Evolutionary conservation across 2,888 invertebrate genomes (phyloP).

Genomic region (Tiphia femorata): DNA sequence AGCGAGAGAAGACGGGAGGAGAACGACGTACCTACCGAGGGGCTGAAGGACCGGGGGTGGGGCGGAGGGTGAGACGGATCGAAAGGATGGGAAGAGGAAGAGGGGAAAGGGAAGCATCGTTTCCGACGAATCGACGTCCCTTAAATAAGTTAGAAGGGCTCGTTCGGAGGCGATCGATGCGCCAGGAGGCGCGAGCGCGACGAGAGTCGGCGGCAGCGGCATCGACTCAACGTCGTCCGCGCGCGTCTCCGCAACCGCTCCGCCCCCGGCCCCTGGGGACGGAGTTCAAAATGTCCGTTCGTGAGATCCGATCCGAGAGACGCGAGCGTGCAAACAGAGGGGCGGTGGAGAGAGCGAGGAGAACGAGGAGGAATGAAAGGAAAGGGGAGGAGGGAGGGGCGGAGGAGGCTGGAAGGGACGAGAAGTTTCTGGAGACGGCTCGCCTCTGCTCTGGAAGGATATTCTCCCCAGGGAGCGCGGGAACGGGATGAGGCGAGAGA

Average conservation of each 20-base stretch:
- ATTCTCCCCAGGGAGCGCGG: too few relatives aligned
- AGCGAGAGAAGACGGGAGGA: too few relatives aligned
- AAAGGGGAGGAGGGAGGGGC: too few relatives aligned
- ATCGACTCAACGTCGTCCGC: not conserved
- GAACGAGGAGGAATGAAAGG: too few relatives aligned
- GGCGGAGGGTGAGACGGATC: not conserved
- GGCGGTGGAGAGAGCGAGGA: too few relatives aligned
- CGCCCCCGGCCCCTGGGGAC: not conserved
- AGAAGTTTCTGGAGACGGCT: too few relatives aligned
- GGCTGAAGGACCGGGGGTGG: too few relatives aligned
- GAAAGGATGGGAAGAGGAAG: not conserved
- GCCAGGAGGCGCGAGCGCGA: constrained; percentile 12
- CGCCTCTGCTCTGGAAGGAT: too few relatives aligned
- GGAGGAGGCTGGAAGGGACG: too few relatives aligned
- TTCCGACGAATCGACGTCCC: constrained; percentile 37
- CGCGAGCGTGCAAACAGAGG: too few relatives aligned
- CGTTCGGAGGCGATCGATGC: constrained; percentile 34
- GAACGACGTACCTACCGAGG: too few relatives aligned
- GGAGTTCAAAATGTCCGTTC: constrained; percentile 1
- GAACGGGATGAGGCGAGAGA: not conserved
- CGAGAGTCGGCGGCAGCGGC: constrained; percentile 13
- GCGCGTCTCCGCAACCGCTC: not conserved
- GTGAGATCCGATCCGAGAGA: constrained; percentile 1
- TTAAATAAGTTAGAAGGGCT: constrained; percentile 49
- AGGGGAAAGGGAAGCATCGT: constrained; percentile 7